These are phyloP conservation scores for Dreissena rostriformis DNA, from an alignment of 1,140 invertebrate species.

Conservation along the genomic window DNA sequence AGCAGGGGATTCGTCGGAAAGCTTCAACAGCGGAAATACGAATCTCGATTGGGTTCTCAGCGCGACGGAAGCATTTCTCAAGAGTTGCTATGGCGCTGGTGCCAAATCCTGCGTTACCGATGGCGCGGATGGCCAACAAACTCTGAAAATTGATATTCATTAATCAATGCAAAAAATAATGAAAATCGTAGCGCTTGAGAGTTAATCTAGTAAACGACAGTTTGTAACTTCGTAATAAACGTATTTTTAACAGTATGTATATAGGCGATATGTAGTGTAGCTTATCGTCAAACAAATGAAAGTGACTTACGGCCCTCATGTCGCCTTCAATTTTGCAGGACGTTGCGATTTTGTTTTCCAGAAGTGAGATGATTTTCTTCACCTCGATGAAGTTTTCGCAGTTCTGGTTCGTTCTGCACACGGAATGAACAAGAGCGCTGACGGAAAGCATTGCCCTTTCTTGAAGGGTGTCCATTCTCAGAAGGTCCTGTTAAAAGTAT, in stretches of 20 bases:
- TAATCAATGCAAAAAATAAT: too few relatives aligned
- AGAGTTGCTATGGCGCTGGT: conserved; percentile 85
- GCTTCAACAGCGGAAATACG: conserved; percentile 91
- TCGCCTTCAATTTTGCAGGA: conserved; percentile 84
- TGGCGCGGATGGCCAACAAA: conserved; percentile 88
- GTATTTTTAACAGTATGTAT: too few relatives aligned
- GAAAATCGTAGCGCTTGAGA: too few relatives aligned
- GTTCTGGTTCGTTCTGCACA: conserved; percentile 78
- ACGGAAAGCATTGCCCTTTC: conserved; percentile 82
- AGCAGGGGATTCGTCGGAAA: conserved; percentile 87
- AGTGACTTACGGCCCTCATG: conserved; percentile 84
- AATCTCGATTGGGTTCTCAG: conserved; percentile 87
- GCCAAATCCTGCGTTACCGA: conserved; percentile 93
- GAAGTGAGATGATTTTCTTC: conserved; percentile 83
- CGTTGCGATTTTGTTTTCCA: conserved; percentile 81
- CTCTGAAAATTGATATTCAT: conserved; percentile 51
- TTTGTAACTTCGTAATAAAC: too few relatives aligned
- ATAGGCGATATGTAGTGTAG: too few relatives aligned
- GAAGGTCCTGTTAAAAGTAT: neutral
- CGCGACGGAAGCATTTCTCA: conserved; percentile 85
- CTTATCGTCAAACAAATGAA: too few relatives aligned
- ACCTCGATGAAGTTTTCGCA: conserved; percentile 81
- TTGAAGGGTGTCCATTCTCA: conserved; percentile 84
- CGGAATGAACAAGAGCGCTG: conserved; percentile 82
- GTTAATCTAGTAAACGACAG: too few relatives aligned